Conservation (phyloP, 2,888 invertebrate genomes). For the Zeuzera pyrina region DNA sequence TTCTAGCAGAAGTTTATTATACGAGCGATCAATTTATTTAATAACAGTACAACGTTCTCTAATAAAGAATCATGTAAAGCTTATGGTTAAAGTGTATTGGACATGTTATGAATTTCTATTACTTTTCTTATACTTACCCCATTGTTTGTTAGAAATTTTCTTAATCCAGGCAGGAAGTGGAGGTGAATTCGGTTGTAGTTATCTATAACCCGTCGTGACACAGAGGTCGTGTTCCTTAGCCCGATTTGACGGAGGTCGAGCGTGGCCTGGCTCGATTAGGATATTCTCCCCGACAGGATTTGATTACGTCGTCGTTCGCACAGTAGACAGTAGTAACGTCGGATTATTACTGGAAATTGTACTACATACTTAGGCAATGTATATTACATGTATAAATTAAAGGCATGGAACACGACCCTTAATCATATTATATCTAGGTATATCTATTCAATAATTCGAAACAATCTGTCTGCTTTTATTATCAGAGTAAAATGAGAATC, state of each 20-base stretch:
- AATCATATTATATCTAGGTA: too few relatives aligned
- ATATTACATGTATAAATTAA: too few relatives aligned
- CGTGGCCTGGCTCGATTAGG: constrained; percentile 54
- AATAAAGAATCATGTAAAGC: constrained; percentile 30
- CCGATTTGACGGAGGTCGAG: constrained; percentile 59
- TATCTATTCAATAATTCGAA: too few relatives aligned
- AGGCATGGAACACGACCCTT: too few relatives aligned
- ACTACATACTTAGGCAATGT: neutral
- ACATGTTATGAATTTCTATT: constrained; percentile 27
- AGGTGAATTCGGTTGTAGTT: constrained; percentile 20
- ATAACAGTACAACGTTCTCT: constrained; percentile 37
- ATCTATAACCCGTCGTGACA: constrained; percentile 37
- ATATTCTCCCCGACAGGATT: constrained; percentile 42
- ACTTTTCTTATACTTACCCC: constrained; percentile 11
- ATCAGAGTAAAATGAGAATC: too few relatives aligned
- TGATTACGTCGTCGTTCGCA: constrained; percentile 50
- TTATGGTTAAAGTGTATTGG: constrained; percentile 20
- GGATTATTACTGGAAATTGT: constrained; percentile 23
- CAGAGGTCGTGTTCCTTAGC: constrained; percentile 43
- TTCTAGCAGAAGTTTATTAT: constrained; percentile 37
- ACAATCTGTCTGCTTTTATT: too few relatives aligned
- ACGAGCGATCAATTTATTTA: constrained; percentile 43
- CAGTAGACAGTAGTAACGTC: constrained; percentile 31
- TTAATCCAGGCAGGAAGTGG: constrained; percentile 6
- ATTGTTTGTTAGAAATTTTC: neutral